phyloP scores from a whole-genome alignment of 2,888 invertebrate species.

The Lithophane socia region DNA sequence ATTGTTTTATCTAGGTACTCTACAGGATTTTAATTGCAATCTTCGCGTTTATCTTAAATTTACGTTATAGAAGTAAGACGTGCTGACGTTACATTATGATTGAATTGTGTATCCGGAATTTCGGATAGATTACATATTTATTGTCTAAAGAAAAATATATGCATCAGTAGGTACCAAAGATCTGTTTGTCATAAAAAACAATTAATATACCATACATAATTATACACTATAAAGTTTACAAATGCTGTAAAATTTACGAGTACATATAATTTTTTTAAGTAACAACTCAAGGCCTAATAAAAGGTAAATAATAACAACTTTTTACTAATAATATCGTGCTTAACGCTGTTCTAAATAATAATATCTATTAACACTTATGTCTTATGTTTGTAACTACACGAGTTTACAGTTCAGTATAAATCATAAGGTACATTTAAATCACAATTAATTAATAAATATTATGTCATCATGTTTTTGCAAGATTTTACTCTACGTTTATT shows the following conservation, averaged over 20 bases:
- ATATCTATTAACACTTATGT: conserved; percentile 40
- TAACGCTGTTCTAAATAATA: conserved; percentile 23
- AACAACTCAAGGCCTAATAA: conserved; percentile 32
- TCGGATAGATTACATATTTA: background rate
- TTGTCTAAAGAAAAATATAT: background rate
- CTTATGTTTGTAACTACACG: conserved; percentile 23
- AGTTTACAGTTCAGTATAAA: conserved; percentile 19
- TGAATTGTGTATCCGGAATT: background rate
- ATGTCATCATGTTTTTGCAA: conserved; percentile 13
- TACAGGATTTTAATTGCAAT: conserved; percentile 24
- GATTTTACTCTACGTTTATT: background rate
- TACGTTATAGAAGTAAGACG: background rate
- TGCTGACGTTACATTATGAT: conserved; percentile 1
- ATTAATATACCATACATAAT: background rate
- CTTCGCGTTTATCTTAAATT: background rate
- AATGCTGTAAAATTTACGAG: conserved; percentile 23
- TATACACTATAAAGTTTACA: background rate
- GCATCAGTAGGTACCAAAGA: background rate
- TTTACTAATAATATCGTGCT: conserved; percentile 15
- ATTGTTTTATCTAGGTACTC: conserved; percentile 20
- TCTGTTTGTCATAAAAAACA: background rate
- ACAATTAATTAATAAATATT: conserved; percentile 19
- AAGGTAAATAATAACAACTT: conserved; percentile 11
- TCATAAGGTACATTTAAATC: conserved; percentile 38
- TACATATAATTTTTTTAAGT: conserved; percentile 23